Conservation (phyloP, 2,888 invertebrate genomes). For the Cenopis cana region DNA sequence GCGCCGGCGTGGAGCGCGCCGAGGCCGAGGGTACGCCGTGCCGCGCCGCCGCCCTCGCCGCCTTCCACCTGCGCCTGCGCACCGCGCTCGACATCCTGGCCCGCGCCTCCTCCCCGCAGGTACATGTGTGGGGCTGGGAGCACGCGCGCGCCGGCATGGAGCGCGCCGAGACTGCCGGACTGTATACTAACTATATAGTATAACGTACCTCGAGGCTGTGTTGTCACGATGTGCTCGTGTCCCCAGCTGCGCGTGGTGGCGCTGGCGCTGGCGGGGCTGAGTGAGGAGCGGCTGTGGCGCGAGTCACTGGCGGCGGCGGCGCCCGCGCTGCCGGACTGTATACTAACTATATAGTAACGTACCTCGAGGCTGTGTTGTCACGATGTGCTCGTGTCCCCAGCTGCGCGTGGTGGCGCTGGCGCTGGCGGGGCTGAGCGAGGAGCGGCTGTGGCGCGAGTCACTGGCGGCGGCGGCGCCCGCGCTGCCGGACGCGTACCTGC, state of each 20-base stretch:
- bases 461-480: constrained; percentile 91
- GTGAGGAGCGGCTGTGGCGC: constrained; percentile 93
- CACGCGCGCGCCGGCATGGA: constrained; percentile 76
- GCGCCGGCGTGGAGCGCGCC: constrained; percentile 83
- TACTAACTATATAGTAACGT: too few species aligned
- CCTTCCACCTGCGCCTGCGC: constrained; percentile 94
- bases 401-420: constrained; percentile 84
- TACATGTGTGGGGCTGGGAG: constrained; percentile 85
- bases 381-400: constrained; percentile 48
- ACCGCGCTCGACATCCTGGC: constrained; percentile 94
- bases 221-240: too few species aligned
- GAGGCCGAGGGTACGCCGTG: constrained; percentile 89
- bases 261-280: constrained; percentile 90
- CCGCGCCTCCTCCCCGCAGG: constrained; percentile 81
- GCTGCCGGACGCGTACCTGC: constrained; percentile 95
- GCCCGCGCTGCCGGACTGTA: too few species aligned
- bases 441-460: constrained; percentile 93
- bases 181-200: too few species aligned
- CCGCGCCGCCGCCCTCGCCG: constrained; percentile 95
- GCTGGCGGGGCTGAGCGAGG: constrained; percentile 91
- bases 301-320: constrained; percentile 93
- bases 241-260: constrained; percentile 68
- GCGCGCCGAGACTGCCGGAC: constrained; percentile 90
- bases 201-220: too few species aligned
- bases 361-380: too few species aligned